Base-by-base conservation (phyloP, 2,888 invertebrate species). In the Eupithecia vulgata region DNA sequence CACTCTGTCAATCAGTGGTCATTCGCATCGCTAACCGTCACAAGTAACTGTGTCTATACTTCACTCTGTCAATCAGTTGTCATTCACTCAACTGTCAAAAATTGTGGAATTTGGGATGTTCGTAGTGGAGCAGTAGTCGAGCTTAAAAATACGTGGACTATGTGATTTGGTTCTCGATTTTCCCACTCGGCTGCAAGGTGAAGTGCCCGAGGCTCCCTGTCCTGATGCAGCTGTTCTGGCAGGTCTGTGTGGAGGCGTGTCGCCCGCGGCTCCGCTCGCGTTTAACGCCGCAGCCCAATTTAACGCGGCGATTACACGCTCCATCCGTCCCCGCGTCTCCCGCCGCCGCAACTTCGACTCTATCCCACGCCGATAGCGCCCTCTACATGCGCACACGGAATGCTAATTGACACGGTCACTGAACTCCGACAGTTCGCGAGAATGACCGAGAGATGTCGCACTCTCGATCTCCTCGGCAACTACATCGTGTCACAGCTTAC, bases 291-390 rank as follows among this genome's bases (percentile, higher is more conserved):
- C 72, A 70, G 72, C 74, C 74, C 86, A 86, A 86, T 88, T 89
- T 89, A 84, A 87, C 86, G 85, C 82, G 83, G 82, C 87, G 82
- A 88, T 88, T 89, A 89, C 87, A 84, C 82, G 86, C 81, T 80
- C 76, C 68, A 73, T 73, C 73, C 76, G 52, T 81, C 81, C 59
- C 45, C 17, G 10, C 25, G 37, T 30, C 70, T 40, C 21, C 15
- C 17, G 40, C 66, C 52, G 74, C 45, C 40, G 67, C 3, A 81
- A 65, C 66, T 21, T 61, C 15, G 8, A 67, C 69, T 30, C n/a
- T 72, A 72, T 64, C 12, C 0, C 42, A 0, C n/a, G 0, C 21
- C 15, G 1, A 59, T 72, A 72, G 17, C 12, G 34, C 15, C 15
- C 8, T 13, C 2, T 1, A 59, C 48, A 61, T 21, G 34, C 15